Conservation (phyloP, 2,888 invertebrate species). For the Mechanitis messenoides region DNA sequence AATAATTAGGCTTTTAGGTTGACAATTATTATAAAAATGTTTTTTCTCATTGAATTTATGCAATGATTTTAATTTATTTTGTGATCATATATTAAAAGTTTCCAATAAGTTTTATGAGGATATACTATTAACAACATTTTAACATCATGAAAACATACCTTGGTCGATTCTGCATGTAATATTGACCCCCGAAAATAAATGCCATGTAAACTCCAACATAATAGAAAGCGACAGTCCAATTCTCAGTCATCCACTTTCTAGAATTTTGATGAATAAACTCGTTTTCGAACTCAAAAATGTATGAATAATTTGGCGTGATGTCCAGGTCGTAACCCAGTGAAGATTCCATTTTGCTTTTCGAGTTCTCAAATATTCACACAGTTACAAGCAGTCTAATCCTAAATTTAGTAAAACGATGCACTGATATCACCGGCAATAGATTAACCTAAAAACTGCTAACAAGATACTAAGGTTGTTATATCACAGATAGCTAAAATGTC, state of each 20-base stretch:
- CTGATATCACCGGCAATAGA: conserved; percentile 63
- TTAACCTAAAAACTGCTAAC: conserved; percentile 63
- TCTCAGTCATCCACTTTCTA: conserved; percentile 95
- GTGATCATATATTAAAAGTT: neutral
- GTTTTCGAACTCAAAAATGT: conserved; percentile 96
- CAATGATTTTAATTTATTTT: no score
- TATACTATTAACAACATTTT: neutral
- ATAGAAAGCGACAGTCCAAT: conserved; percentile 97
- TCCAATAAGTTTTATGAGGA: neutral
- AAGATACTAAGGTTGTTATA: conserved; percentile 60
- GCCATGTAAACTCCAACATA: conserved; percentile 93
- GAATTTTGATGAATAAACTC: conserved; percentile 93
- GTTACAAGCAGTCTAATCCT: conserved; percentile 36
- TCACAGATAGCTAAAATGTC: conserved; percentile 68
- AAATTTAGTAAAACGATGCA: conserved; percentile 43
- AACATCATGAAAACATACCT: conserved; percentile 66
- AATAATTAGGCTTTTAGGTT: no score
- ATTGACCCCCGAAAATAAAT: conserved; percentile 94
- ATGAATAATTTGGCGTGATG: conserved; percentile 91
- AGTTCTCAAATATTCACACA: conserved; percentile 39
- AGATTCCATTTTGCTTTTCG: conserved; percentile 51
- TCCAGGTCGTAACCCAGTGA: conserved; percentile 73
- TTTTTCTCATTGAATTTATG: no score
- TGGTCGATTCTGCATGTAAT: conserved; percentile 94
- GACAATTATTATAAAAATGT: no score